These are phyloP conservation scores for Alloplasta piceator DNA, from an alignment of 2,888 invertebrate genomes.

Conservation along the genomic window DNA sequence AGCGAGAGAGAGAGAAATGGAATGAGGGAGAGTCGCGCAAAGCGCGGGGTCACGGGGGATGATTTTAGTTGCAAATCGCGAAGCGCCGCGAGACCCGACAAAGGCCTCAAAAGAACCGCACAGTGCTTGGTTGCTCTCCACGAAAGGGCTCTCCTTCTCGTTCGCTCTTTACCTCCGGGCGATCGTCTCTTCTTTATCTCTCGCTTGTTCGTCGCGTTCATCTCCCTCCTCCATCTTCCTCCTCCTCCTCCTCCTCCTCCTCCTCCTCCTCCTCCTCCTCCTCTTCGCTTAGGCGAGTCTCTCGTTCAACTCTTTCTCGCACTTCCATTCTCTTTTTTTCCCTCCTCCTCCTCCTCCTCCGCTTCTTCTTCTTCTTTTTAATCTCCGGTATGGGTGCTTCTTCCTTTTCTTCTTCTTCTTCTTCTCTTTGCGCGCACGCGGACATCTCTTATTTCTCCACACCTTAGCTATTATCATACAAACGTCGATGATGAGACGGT, in stretches of 20 bases:
- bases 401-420: constrained; percentile 47
- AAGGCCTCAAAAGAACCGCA: constrained; percentile 81
- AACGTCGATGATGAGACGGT: constrained; percentile 79
- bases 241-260: constrained; percentile 42
- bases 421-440: constrained; percentile 54
- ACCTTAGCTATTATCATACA: constrained; percentile 82
- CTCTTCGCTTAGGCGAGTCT: constrained; percentile 5
- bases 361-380: constrained; percentile 57
- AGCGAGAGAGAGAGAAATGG: constrained; percentile 17
- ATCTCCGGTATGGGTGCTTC: constrained; percentile 54
- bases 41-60: constrained; percentile 75
- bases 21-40: constrained; percentile 40
- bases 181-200: constrained; percentile 53
- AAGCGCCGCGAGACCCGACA: constrained; percentile 82
- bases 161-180: constrained; percentile 64
- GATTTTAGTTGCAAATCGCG: constrained; percentile 83
- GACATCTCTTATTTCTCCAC: constrained; percentile 78
- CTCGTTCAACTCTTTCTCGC: constrained; percentile 55
- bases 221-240: constrained; percentile 54
- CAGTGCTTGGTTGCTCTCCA: constrained; percentile 62
- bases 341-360: constrained; percentile 51
- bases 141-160: constrained; percentile 67
- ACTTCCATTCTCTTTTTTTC: constrained; percentile 58
- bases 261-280: constrained; percentile 48
- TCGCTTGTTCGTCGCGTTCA: constrained; percentile 9